Percentiles rank a stretch among this genome's conserved stretches.
phyloP scores from a whole-genome alignment of 2,888 invertebrate species.

The Caenorhabditis sinica region DNA sequence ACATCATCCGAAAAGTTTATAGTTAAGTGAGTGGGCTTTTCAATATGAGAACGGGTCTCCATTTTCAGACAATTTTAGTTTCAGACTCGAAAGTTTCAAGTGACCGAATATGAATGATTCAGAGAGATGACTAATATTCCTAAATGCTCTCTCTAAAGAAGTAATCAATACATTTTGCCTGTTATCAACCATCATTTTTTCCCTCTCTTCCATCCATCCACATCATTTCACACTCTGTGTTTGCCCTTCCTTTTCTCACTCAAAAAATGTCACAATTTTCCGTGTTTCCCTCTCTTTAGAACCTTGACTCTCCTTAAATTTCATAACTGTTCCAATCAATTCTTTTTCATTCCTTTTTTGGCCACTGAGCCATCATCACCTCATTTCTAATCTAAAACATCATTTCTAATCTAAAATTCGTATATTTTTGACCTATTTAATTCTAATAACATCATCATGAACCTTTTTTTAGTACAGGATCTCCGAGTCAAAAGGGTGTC shows the following conservation, averaged over 20 bases:
- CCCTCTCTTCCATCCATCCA: conserved; percentile 30
- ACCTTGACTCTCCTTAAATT: neutral
- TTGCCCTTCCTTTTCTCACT: conserved; percentile 31
- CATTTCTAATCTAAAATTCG: conserved; percentile 24
- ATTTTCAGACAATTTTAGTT: conserved; percentile 15
- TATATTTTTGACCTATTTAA: conserved; percentile 6
- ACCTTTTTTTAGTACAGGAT: neutral
- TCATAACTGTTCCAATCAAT: neutral
- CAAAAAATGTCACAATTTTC: conserved; percentile 41
- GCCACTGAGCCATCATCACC: too few species aligned
- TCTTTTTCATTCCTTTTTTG: neutral
- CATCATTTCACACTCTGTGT: conserved; percentile 41
- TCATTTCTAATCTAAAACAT: conserved; percentile 21
- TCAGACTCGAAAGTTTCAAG: neutral
- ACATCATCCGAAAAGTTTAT: conserved; percentile 26
- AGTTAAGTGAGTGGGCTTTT: conserved; percentile 28
- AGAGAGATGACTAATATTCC: conserved; percentile 26
- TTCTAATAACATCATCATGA: neutral
- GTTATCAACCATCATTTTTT: conserved; percentile 41
- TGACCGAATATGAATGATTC: conserved; percentile 19
- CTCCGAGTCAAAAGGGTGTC: neutral
- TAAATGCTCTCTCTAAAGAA: conserved; percentile 33
- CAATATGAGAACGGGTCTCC: neutral
- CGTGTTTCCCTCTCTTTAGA: neutral
- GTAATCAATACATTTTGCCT: conserved; percentile 40